Conservation (phyloP, 2,113 vertebrate genomes). For the Corythornis madagascariensis region DNA sequence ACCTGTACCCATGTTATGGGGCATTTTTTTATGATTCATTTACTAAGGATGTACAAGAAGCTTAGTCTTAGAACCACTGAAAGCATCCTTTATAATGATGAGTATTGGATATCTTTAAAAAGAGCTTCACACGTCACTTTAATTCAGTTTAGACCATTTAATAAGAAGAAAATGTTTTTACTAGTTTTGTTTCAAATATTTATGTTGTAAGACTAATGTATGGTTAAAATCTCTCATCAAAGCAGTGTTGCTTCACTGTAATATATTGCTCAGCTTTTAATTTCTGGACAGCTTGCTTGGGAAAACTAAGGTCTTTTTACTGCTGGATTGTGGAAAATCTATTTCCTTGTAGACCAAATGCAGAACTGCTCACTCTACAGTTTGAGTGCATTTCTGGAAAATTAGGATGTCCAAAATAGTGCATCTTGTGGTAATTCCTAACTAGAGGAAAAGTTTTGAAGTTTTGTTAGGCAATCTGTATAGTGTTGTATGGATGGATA, state of each 20-base stretch:
- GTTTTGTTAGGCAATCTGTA: not conserved
- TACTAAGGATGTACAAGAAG: conserved; percentile 2
- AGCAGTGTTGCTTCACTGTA: not conserved
- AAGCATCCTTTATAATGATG: not conserved
- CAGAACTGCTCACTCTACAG: not conserved
- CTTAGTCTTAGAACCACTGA: not conserved
- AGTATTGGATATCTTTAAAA: conserved; percentile 9
- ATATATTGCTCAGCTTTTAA: conserved; percentile 18
- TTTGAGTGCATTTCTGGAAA: conserved; percentile 3
- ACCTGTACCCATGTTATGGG: not conserved
- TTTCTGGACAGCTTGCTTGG: not conserved
- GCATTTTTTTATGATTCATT: conserved; percentile 23
- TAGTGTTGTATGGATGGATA: not conserved
- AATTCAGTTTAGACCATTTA: not conserved
- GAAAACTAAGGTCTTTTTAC: not conserved
- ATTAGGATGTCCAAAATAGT: not conserved
- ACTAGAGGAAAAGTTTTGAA: not conserved
- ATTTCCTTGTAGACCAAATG: not conserved
- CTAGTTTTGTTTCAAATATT: conserved; percentile 25
- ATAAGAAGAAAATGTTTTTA: not conserved
- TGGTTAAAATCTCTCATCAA: conserved; percentile 33
- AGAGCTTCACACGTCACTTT: conserved; percentile 16
- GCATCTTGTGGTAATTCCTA: not conserved
- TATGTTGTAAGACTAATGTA: not conserved
- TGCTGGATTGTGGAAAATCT: not conserved